phyloP scores from a whole-genome alignment of 2,113 vertebrate species.

The Illadopsis cleaveri region DNA sequence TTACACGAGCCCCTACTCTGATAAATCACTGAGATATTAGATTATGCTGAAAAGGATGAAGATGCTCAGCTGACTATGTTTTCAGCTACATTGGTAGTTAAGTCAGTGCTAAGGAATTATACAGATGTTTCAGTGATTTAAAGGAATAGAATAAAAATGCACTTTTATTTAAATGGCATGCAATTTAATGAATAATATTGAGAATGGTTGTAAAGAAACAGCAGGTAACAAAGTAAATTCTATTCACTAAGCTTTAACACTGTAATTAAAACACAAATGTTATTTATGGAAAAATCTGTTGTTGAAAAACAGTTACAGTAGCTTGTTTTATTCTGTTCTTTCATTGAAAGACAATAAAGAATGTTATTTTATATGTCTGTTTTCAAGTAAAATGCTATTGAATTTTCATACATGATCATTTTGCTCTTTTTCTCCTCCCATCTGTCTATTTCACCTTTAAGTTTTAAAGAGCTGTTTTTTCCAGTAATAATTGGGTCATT shows the following conservation, averaged over 20 bases:
- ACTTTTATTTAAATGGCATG: background rate
- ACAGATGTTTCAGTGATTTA: background rate
- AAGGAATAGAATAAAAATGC: background rate
- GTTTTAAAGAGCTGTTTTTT: constrained; percentile 20
- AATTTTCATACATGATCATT: constrained; percentile 27
- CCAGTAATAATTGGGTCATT: constrained; percentile 23
- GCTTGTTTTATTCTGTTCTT: constrained; percentile 15
- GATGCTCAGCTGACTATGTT: background rate
- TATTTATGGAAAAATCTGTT: constrained; percentile 15
- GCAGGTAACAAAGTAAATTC: background rate
- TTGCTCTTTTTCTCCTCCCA: constrained; percentile 25
- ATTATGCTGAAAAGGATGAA: background rate
- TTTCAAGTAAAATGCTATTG: constrained; percentile 18
- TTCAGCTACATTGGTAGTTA: background rate
- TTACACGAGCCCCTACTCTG: background rate
- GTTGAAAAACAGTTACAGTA: background rate
- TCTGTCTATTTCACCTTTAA: constrained; percentile 52
- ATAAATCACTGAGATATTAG: background rate
- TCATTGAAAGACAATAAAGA: constrained; percentile 18
- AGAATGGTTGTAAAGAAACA: background rate
- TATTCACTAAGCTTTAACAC: background rate
- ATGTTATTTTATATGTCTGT: background rate
- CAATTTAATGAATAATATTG: background rate
- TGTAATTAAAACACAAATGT: constrained; percentile 17
- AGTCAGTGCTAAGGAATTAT: background rate